Evolutionary conservation across 2,113 vertebrate genomes (phyloP), one percentile per base, ranked within the genome.

Genomic region (Hyla sarda): DNA sequence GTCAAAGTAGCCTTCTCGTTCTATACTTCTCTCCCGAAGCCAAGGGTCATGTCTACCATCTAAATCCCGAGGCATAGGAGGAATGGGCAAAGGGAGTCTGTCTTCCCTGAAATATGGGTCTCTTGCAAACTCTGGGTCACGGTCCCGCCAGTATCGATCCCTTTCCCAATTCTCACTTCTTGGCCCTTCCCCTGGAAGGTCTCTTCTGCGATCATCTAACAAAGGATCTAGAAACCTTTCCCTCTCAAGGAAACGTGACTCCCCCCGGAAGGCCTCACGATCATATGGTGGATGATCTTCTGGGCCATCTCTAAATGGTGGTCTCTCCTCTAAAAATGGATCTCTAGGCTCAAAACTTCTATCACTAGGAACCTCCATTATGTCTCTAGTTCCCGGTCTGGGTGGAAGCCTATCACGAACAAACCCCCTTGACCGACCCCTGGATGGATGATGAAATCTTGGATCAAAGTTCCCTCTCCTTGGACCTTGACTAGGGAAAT

Each of bases 121-220:
- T 76, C 90, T 89, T 32, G 91, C 82, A 84, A 97, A 95, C 82
- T 97, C 95, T 0, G 84, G 90, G 23, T 95, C 95, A 73, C 89
- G 88, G 17, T 97, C 96, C 88, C 95, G 95, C 97, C 97, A 98
- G 65, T 95, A 94, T 41, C 91, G 92, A 0, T 96, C 96, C 89
- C 94, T 30, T 88, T 95, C 90, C 94, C 90, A 94, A 71, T 94
- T 88, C 92, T 95, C 91, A 0, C 92, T 84, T 0, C 89, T 92
- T 7, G 95, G 96, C 50, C 93, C 89, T 0, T 93, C 95, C 74
- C 94, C 87, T 10, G 93, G 88, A 0, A 93, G 93, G n/a, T 92
- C 93, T 50, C 91, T 88, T 71, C 2, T 91, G 73, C 77, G 93
- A 88, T 80, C 94, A 90, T 91, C 96, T 86, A 93, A 85, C 71